A percentile compares a stretch with the other conserved stretches of the same genome.
phyloP scores from a whole-genome alignment of 2,113 vertebrate genomes.

The Cathartes aura region DNA sequence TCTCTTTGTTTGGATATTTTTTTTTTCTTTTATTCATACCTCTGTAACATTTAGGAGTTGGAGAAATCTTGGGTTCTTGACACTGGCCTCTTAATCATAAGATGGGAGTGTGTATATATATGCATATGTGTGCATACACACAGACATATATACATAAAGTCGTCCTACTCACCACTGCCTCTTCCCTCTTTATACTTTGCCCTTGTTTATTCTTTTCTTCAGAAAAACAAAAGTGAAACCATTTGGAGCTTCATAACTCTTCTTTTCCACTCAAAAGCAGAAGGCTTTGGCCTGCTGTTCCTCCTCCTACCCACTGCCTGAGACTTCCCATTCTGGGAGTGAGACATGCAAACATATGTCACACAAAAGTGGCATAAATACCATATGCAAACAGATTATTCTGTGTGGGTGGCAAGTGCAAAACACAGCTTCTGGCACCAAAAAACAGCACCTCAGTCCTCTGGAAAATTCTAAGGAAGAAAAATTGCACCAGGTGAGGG shows the following conservation, averaged over 20 bases:
- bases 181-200: neutral
- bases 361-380: neutral
- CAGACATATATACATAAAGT: neutral
- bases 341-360: slow-evolving; percentile 35
- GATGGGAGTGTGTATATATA: neutral
- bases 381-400: neutral
- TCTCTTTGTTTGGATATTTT: neutral
- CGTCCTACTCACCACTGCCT: neutral
- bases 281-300: slow-evolving; percentile 45
- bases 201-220: slow-evolving; percentile 31
- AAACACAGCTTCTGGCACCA: neutral
- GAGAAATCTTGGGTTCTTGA: neutral
- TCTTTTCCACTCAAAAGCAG: neutral
- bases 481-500: neutral
- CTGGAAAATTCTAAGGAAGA: neutral
- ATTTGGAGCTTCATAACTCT: neutral
- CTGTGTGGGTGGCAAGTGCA: neutral
- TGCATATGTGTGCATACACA: neutral
- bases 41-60: neutral
- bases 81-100: neutral
- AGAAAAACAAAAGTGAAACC: neutral
- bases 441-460: neutral
- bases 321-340: neutral
- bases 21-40: neutral
- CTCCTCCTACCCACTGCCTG: slow-evolving; percentile 2